A percentile compares a stretch with the other conserved stretches of the same genome.
phyloP scores from a whole-genome alignment of 2,113 vertebrate species.

The Coryphaenoides rupestris region DNA sequence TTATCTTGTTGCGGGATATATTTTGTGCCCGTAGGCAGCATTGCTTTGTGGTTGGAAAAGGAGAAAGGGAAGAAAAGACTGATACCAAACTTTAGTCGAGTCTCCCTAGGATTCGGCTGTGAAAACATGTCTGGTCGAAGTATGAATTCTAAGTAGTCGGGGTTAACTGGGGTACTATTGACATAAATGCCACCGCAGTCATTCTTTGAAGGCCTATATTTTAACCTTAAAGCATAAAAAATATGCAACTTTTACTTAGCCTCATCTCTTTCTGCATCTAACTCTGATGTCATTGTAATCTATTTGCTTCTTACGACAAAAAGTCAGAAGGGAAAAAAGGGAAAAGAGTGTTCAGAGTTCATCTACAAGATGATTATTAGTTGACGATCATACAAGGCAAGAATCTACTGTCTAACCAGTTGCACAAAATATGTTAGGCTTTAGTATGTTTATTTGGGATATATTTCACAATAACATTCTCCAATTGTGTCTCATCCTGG shows the following conservation, averaged over 20 bases:
- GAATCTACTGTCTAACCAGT: too few species aligned
- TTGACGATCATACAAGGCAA: too few species aligned
- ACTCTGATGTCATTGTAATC: slow-evolving; percentile 18
- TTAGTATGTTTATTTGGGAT: too few species aligned
- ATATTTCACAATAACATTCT: too few species aligned
- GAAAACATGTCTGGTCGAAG: slow-evolving; percentile 19
- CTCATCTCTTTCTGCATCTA: slow-evolving; percentile 11
- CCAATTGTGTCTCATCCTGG: too few species aligned
- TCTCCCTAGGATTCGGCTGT: slow-evolving; percentile 22
- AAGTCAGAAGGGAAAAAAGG: too few species aligned
- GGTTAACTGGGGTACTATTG: slow-evolving; percentile 5
- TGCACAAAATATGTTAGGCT: too few species aligned
- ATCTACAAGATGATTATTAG: too few species aligned
- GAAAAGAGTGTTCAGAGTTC: too few species aligned
- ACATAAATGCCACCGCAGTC: slow-evolving; percentile 12
- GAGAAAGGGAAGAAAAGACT: slow-evolving; percentile 33
- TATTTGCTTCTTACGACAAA: too few species aligned
- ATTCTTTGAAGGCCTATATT: slow-evolving; percentile 12
- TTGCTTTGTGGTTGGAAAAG: slow-evolving; percentile 20
- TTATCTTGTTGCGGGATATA: slow-evolving; percentile 22
- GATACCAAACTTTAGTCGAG: slow-evolving; percentile 38
- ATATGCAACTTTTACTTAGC: slow-evolving; percentile 17
- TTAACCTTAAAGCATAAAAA: slow-evolving; percentile 7
- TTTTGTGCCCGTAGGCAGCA: slow-evolving; percentile 31
- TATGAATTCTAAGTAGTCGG: slow-evolving; percentile 1